A percentile compares a stretch with the other conserved stretches of the same genome.
phyloP scores from a whole-genome alignment of 2,888 invertebrate species.

The Ochropleura leucogaster region DNA sequence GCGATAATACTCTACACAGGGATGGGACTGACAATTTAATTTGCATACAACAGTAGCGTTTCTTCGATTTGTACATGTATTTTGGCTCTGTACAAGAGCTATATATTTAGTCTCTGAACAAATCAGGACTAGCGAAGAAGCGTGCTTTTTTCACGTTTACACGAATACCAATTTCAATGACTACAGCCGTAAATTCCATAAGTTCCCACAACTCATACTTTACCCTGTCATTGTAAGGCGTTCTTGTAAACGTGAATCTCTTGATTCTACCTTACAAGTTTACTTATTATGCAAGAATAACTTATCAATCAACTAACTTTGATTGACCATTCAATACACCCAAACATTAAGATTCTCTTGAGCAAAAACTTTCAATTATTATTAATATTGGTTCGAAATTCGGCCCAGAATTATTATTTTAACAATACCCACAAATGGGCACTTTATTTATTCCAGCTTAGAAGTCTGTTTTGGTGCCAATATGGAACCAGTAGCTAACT shows the following conservation, averaged over 20 bases:
- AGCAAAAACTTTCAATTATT: constrained; percentile 32
- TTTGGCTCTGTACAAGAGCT: constrained; percentile 21
- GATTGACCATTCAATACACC: constrained; percentile 29
- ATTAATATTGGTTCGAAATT: neutral
- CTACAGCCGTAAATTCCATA: neutral
- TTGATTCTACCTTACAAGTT: constrained; percentile 31
- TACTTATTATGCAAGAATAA: constrained; percentile 38
- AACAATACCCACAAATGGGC: constrained; percentile 1
- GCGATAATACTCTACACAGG: constrained; percentile 57
- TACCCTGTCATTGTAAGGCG: constrained; percentile 11
- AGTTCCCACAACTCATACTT: constrained; percentile 14
- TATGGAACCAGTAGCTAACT: neutral
- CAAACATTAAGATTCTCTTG: constrained; percentile 26
- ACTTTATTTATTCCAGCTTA: constrained; percentile 5
- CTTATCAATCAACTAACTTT: constrained; percentile 24
- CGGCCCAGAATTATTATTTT: neutral
- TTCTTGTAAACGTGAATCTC: constrained; percentile 27
- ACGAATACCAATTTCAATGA: neutral
- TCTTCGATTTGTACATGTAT: constrained; percentile 52
- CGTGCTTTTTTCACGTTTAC: constrained; percentile 19
- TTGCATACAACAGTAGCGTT: constrained; percentile 22
- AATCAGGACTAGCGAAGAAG: constrained; percentile 38
- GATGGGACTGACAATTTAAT: constrained; percentile 39
- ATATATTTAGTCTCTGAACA: constrained; percentile 22
- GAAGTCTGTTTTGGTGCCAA: neutral